Evolutionary conservation across 2,888 invertebrate species (phyloP).

Genomic region (Lamproptera curius): DNA sequence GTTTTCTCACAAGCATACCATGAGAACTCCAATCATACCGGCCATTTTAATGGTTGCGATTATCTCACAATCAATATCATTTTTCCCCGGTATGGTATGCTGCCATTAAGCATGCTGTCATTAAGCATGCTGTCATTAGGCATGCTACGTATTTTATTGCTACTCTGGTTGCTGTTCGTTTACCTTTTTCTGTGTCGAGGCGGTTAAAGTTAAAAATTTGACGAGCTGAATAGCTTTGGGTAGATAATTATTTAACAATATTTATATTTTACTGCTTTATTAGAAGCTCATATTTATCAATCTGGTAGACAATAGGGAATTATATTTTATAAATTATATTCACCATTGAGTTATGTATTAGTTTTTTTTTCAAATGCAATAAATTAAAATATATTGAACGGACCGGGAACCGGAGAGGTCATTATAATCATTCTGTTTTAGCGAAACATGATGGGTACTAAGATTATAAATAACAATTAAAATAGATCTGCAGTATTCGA

Average conservation of each 20-base stretch:
- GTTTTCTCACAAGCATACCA: slow-evolving; percentile 49
- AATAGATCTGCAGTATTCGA: no score
- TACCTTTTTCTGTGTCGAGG: no score
- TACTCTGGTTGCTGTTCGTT: slow-evolving; percentile 24
- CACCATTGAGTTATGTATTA: no score
- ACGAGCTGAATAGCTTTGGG: neutral
- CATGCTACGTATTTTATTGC: slow-evolving; percentile 29
- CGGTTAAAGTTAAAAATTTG: slow-evolving; percentile 19
- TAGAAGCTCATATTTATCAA: neutral
- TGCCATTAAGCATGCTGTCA: slow-evolving; percentile 37
- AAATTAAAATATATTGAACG: no score
- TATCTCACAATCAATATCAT: slow-evolving; percentile 48
- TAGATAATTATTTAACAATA: no score
- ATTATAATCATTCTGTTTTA: no score
- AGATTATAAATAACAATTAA: no score
- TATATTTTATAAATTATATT: no score
- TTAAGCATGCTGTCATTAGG: slow-evolving; percentile 37
- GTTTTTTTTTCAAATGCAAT: no score
- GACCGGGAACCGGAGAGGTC: no score
- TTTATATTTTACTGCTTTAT: neutral
- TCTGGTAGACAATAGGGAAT: no score
- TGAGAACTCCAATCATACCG: slow-evolving; percentile 64
- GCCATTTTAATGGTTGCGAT: slow-evolving; percentile 61
- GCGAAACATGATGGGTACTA: no score
- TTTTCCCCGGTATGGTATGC: slow-evolving; percentile 41